These are phyloP conservation scores for Oryzias melastigma DNA, from an alignment of 2,113 vertebrate species.

Conservation along the genomic window DNA sequence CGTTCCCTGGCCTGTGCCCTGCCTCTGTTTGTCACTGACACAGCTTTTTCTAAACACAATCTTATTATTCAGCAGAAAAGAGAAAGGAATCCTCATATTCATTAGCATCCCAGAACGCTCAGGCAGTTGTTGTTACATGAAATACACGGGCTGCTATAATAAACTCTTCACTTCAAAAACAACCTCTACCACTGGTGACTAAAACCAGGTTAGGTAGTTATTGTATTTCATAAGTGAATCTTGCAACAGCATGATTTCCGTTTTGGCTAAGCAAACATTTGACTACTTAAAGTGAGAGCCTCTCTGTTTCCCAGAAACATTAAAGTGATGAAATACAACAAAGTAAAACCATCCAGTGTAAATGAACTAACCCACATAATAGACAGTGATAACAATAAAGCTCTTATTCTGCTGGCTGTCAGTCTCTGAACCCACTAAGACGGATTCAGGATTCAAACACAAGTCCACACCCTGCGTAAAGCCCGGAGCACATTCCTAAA, in stretches of 20 bases:
- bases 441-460: slow-evolving; percentile 79
- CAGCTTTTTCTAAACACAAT: slow-evolving; percentile 1
- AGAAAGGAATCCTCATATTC: slow-evolving; percentile 1
- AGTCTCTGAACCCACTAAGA: slow-evolving; percentile 54
- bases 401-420: slow-evolving; percentile 67
- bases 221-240: too few relatives aligned
- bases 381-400: slow-evolving; percentile 63
- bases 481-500: slow-evolving; percentile 74
- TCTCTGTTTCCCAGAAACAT: not conserved
- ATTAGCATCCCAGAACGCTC: not conserved
- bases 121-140: not conserved
- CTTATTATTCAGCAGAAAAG: slow-evolving; percentile 4
- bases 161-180: not conserved
- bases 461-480: slow-evolving; percentile 75
- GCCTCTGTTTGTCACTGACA: slow-evolving; percentile 11
- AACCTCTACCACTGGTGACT: not conserved
- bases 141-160: not conserved
- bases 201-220: too few relatives aligned
- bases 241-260: not conserved
- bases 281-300: not conserved
- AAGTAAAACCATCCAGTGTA: not conserved
- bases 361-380: slow-evolving; percentile 31
- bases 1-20: not conserved
- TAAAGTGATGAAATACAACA: slow-evolving; percentile 22
- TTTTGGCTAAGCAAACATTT: not conserved